These are phyloP conservation scores for Calephelis perditalis DNA, from an alignment of 2,888 invertebrate species.

Conservation along the genomic window DNA sequence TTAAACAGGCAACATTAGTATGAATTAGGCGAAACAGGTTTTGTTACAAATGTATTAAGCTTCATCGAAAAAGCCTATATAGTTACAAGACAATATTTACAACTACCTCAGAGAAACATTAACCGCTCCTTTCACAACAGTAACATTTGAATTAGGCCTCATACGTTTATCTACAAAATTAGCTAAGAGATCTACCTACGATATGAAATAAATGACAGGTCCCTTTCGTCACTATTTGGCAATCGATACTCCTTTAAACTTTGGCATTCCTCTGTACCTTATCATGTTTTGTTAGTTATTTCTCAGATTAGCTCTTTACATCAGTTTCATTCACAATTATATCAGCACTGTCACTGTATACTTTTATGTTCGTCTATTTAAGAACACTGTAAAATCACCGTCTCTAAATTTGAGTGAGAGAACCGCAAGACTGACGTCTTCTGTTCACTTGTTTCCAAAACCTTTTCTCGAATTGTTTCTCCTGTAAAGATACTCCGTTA, in stretches of 20 bases:
- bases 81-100: constrained; percentile 39
- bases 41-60: constrained; percentile 44
- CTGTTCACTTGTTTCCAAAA: constrained; percentile 89
- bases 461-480: constrained; percentile 86
- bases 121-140: constrained; percentile 39
- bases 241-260: constrained; percentile 45
- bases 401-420: constrained; percentile 62
- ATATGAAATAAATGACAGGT: constrained; percentile 70
- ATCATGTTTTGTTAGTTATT: too few species aligned
- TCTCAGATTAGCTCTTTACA: too few species aligned
- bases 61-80: constrained; percentile 37
- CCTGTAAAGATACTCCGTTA: constrained; percentile 71
- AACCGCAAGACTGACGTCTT: constrained; percentile 80
- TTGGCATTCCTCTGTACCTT: constrained; percentile 43
- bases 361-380: constrained; percentile 18
- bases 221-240: constrained; percentile 64
- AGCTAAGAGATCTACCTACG: constrained; percentile 47
- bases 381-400: constrained; percentile 29
- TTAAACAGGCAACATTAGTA: constrained; percentile 42
- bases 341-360: constrained; percentile 27
- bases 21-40: constrained; percentile 43
- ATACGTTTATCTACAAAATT: constrained; percentile 29
- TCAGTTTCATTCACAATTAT: constrained; percentile 19
- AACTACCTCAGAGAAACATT: constrained; percentile 49
- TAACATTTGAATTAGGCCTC: constrained; percentile 35